Evolutionary conservation across 2,113 vertebrate genomes (phyloP).

Genomic region (Sigmodon hispidus): DNA sequence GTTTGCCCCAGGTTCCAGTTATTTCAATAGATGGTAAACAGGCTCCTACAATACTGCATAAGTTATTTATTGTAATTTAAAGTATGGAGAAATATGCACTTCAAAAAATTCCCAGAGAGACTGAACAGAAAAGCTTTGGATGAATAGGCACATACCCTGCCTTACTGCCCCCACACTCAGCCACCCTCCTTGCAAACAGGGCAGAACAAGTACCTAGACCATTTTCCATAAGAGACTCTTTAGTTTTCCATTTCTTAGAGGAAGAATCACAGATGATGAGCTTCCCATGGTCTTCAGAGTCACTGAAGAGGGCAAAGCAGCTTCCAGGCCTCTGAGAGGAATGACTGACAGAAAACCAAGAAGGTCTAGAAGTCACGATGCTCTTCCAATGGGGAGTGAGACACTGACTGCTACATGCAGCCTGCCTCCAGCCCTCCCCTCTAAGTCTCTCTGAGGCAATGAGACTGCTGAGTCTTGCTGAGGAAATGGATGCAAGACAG

Average conservation of each 20-base stretch:
- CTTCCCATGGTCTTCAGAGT: not conserved
- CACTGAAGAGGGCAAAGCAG: not conserved
- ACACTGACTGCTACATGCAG: not conserved
- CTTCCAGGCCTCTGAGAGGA: not conserved
- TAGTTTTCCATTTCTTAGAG: not conserved
- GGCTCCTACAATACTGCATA: not conserved
- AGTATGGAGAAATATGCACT: not conserved
- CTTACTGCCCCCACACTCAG: not conserved
- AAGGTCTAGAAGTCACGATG: not conserved
- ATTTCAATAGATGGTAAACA: constrained; percentile 14
- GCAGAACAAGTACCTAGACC: not conserved
- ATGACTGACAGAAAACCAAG: not conserved
- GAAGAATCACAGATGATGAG: not conserved
- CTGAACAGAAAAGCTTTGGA: not conserved
- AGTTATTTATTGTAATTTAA: constrained; percentile 31
- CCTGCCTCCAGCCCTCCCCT: not conserved
- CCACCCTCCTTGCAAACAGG: not conserved
- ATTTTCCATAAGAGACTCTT: not conserved
- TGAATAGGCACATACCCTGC: not conserved
- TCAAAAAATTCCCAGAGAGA: constrained; percentile 38
- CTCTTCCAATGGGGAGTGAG: constrained; percentile 27
- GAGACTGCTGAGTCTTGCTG: not conserved
- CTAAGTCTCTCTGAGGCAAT: not conserved
- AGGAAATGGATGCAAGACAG: constrained; percentile 8
- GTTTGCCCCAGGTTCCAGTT: not conserved